Conservation (phyloP, 1,140 invertebrate genomes). For the Hirudo medicinalis region DNA sequence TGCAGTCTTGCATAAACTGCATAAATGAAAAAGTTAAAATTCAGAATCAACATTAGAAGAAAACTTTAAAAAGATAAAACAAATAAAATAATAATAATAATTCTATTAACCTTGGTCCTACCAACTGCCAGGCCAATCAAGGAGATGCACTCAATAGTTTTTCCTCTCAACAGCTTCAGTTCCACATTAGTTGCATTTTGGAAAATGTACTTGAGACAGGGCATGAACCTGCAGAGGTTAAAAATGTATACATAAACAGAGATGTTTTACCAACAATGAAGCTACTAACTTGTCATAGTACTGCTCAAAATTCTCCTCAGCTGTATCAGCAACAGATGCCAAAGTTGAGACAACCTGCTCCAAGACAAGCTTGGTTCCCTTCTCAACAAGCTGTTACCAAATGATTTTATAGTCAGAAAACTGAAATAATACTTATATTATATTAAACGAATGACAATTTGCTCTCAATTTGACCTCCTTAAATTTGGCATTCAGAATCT, state of each 20-base stretch:
- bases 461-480: no score
- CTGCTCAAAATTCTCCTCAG: conserved; percentile 80
- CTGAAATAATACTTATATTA: background rate
- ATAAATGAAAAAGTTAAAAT: conserved; percentile 5
- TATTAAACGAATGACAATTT: conserved; percentile 21
- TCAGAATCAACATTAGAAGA: background rate
- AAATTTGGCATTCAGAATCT: conserved; percentile 78
- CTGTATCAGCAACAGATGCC: conserved; percentile 95
- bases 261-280: conserved; percentile 1
- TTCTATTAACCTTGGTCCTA: conserved; percentile 57
- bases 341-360: conserved; percentile 97
- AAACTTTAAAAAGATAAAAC: background rate
- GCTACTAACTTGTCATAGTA: conserved; percentile 49
- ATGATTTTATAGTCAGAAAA: conserved; percentile 1
- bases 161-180: conserved; percentile 73
- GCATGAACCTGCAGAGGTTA: conserved; percentile 61
- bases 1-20: conserved; percentile 76
- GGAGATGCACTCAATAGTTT: conserved; percentile 96
- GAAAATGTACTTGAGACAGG: conserved; percentile 92
- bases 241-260: background rate
- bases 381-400: conserved; percentile 59
- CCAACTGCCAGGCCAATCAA: conserved; percentile 95
- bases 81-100: conserved; percentile 8
- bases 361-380: conserved; percentile 85
- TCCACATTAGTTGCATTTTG: conserved; percentile 77